Percentiles rank a stretch among this genome's conserved stretches.
phyloP scores from a whole-genome alignment of 2,797 vertebrate genomes.

The Sebastes diploproa region DNA sequence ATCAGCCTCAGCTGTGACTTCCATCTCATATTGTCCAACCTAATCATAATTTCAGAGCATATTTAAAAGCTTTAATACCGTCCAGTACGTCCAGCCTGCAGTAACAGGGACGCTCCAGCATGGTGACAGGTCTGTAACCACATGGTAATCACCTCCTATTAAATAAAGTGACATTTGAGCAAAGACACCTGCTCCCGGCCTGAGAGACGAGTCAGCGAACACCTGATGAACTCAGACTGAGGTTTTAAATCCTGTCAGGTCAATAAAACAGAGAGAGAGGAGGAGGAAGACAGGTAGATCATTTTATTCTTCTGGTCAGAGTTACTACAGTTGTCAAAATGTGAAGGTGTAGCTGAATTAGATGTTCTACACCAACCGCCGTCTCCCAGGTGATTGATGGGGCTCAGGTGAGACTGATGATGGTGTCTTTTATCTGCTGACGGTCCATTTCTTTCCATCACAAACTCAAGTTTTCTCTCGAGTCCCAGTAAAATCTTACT shows the following conservation, averaged over 20 bases:
- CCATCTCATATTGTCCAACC: no score
- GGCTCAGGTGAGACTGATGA: background rate
- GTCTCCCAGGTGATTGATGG: background rate
- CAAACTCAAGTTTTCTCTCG: no score
- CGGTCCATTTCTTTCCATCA: no score
- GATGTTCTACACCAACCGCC: background rate
- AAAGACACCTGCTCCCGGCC: slow-evolving; percentile 18
- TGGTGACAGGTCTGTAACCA: background rate
- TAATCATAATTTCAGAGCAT: no score
- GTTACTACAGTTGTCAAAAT: background rate
- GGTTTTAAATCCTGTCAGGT: background rate
- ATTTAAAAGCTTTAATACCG: no score
- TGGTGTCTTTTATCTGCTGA: no score
- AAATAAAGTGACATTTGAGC: background rate
- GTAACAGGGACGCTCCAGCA: background rate
- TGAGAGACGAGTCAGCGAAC: background rate
- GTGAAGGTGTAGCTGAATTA: background rate
- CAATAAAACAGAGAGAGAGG: background rate
- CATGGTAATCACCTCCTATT: background rate
- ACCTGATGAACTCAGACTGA: background rate
- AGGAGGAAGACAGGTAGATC: background rate
- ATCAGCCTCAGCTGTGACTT: no score
- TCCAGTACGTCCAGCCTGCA: no score
- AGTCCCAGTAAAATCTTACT: no score
- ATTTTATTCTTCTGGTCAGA: background rate